phyloP scores from a whole-genome alignment of 2,888 invertebrate genomes.

The Cataglyphis livida region DNA sequence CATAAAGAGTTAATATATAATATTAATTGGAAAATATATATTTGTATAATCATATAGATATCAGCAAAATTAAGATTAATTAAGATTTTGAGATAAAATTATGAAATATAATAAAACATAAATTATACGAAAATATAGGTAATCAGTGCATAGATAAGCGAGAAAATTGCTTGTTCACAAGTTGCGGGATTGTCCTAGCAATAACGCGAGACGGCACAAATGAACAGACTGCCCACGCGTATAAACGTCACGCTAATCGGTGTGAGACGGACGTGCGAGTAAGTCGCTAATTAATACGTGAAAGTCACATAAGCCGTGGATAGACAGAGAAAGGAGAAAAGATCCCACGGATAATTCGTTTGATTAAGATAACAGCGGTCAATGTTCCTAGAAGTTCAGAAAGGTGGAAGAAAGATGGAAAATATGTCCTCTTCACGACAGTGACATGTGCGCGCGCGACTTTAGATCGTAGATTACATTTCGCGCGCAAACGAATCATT shows the following conservation, averaged over 20 bases:
- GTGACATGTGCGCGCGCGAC: slow-evolving; percentile 22
- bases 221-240: slow-evolving; percentile 67
- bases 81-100: slow-evolving; percentile 13
- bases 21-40: not conserved
- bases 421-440: slow-evolving; percentile 3
- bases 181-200: slow-evolving; percentile 14
- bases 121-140: not conserved
- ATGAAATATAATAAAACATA: not conserved
- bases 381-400: slow-evolving; percentile 55
- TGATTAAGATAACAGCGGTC: slow-evolving; percentile 71
- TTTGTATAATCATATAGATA: not conserved
- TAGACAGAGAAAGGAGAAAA: slow-evolving; percentile 51
- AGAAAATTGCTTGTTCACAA: slow-evolving; percentile 1
- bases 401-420: slow-evolving; percentile 43
- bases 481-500: slow-evolving; percentile 61
- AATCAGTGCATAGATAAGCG: not conserved
- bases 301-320: slow-evolving; percentile 77
- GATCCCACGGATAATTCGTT: slow-evolving; percentile 71
- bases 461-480: slow-evolving; percentile 66
- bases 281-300: slow-evolving; percentile 79
- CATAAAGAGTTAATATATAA: not conserved
- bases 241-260: slow-evolving; percentile 51
- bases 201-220: slow-evolving; percentile 52
- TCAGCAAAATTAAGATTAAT: not conserved
- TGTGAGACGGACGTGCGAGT: slow-evolving; percentile 59